Evolutionary conservation across 2,888 invertebrate species (phyloP).

Genomic region (Stenolophus ochropezus): DNA sequence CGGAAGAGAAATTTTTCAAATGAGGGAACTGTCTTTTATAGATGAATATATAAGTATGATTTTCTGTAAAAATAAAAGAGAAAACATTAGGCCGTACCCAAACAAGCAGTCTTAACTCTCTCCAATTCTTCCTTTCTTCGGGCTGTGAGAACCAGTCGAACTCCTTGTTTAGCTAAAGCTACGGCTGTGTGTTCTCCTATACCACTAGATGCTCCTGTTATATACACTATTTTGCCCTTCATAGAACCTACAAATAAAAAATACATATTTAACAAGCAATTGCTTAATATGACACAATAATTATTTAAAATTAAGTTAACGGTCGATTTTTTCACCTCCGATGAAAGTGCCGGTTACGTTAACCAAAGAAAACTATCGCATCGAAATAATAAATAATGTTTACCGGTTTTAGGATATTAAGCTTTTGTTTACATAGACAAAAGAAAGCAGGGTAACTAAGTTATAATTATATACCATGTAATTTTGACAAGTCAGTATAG

Average conservation of each 20-base stretch:
- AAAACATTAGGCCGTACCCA: slow-evolving; percentile 70
- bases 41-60: background rate
- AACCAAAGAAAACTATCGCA: too few relatives aligned
- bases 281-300: background rate
- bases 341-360: too few relatives aligned
- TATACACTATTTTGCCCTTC: slow-evolving; percentile 85
- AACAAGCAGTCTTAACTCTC: slow-evolving; percentile 79
- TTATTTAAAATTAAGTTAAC: too few relatives aligned
- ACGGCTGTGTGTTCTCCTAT: slow-evolving; percentile 86
- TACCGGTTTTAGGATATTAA: too few relatives aligned
- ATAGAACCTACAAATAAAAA: slow-evolving; percentile 70
- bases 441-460: too few relatives aligned
- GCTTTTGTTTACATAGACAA: too few relatives aligned
- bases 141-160: slow-evolving; percentile 81
- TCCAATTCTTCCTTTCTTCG: slow-evolving; percentile 79
- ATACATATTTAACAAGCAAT: background rate
- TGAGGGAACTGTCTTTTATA: too few relatives aligned
- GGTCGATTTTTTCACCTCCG: too few relatives aligned
- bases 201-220: slow-evolving; percentile 90
- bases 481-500: too few relatives aligned
- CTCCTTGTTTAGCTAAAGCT: slow-evolving; percentile 79
- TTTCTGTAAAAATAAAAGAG: background rate
- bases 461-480: too few relatives aligned
- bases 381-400: too few relatives aligned
- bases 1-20: background rate